phyloP scores from a whole-genome alignment of 1,140 invertebrate species.

The Lordiphosa mommai region DNA sequence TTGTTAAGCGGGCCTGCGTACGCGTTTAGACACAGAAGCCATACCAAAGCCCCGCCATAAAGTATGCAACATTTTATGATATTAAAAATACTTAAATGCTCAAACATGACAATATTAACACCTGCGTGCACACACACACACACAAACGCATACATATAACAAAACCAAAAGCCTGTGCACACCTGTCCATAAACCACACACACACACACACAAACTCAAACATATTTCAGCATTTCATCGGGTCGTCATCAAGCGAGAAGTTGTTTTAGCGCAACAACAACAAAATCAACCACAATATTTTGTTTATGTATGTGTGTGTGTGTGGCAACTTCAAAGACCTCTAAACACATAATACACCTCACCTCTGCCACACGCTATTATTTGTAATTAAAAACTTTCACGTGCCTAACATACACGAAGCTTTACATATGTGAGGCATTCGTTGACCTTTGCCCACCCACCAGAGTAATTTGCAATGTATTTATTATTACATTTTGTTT shows the following conservation, averaged over 20 bases:
- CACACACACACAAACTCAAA: background rate
- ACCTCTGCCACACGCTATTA: conserved; percentile 17
- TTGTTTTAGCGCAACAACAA: background rate
- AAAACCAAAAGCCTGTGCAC: conserved; percentile 23
- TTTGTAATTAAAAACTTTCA: conserved; percentile 74
- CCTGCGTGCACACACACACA: conserved; percentile 16
- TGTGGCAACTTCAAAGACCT: conserved; percentile 48
- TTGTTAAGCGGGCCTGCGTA: conserved; percentile 3
- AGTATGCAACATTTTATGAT: conserved; percentile 43
- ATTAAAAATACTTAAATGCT: conserved; percentile 61
- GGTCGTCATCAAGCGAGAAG: background rate
- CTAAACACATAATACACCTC: conserved; percentile 25
- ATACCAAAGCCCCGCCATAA: conserved; percentile 28
- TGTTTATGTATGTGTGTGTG: conserved; percentile 14
- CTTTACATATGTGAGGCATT: conserved; percentile 19
- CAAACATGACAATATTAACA: conserved; percentile 55
- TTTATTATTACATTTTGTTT: conserved; percentile 23
- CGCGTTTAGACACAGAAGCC: conserved; percentile 1
- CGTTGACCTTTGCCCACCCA: conserved; percentile 33
- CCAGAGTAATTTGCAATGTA: background rate
- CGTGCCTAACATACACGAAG: conserved; percentile 53
- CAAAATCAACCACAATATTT: conserved; percentile 1
- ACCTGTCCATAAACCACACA: conserved; percentile 8
- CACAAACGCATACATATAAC: conserved; percentile 4
- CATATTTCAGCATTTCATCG: background rate